Base-by-base conservation (phyloP, 1,140 invertebrate species). In the Planococcus citri region DNA sequence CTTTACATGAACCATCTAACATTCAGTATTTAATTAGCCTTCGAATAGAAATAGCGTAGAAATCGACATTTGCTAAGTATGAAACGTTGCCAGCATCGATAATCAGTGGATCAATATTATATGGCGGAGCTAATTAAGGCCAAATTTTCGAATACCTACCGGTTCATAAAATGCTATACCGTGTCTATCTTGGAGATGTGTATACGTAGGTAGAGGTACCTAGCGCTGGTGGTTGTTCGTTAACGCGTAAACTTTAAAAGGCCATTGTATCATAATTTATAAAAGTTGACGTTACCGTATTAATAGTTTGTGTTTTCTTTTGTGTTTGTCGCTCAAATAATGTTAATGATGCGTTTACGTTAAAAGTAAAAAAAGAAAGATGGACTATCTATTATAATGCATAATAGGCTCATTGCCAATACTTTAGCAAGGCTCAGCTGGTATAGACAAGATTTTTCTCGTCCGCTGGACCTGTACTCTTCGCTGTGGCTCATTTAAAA, bases 291-390 rank as follows among this genome's bases (percentile, higher is more conserved):
- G 41, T 51, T 51, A 51, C 41, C 41, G 41, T 51, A 51, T 51
- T 51, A 51, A 51, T 51, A 51, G 41, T 51, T 51, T 51, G 41
- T 51, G 41, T 51, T 51, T 51, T 51, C 41, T 51, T 51, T 51
- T 51, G 41, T 51, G 17, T 51, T 51, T 51, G 41, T 51, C 41
- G 6, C 41, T 20, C 41, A 17, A 51, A 51, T 51, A 51, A 51
- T 51, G 41, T 51, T 51, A 51, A 51, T 51, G 41, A 51, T 51
- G 41, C 41, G 41, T 51, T 51, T 51, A 51, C 41, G 41, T 51
- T 51, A 17, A 51, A 51, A 51, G 41, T 51, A n/a, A 17, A 51
- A 37, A 37, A 51, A 51, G 41, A 51, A 51, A 51, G 41, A 51
- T 51, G 41, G 41, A 51, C 41, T 51, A 51, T 51, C 41, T 51